These are phyloP conservation scores for Sparidentex hasta DNA, from an alignment of 2,797 vertebrate species.

Conservation along the genomic window DNA sequence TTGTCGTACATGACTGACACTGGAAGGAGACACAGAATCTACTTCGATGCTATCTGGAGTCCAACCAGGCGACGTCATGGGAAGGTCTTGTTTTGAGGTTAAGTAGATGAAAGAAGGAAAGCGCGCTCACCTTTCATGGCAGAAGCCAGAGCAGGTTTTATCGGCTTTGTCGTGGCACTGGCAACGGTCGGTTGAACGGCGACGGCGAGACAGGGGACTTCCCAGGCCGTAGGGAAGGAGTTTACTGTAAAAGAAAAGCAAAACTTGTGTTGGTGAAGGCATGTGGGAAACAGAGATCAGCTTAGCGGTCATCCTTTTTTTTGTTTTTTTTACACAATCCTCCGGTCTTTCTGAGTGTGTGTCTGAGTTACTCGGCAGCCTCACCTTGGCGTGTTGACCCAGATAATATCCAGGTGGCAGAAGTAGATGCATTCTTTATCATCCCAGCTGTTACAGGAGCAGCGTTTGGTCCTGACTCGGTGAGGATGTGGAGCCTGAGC, in stretches of 20 bases:
- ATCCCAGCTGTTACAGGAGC: slow-evolving; percentile 93
- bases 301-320: neutral
- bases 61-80: neutral
- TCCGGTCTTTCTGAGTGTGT: neutral
- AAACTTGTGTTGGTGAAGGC: neutral
- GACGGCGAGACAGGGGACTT: slow-evolving; percentile 85
- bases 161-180: slow-evolving; percentile 84
- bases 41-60: slow-evolving; percentile 56
- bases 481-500: slow-evolving; percentile 35
- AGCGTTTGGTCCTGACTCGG: slow-evolving; percentile 88
- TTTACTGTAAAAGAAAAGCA: slow-evolving; percentile 73
- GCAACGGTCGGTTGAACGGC: slow-evolving; percentile 87
- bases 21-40: slow-evolving; percentile 39
- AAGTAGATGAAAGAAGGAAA: neutral
- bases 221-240: slow-evolving; percentile 92
- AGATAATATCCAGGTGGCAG: slow-evolving; percentile 97
- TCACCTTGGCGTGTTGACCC: slow-evolving; percentile 96
- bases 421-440: slow-evolving; percentile 98
- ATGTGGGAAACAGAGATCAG: neutral
- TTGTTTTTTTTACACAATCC: no score
- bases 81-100: slow-evolving; percentile 8
- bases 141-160: slow-evolving; percentile 88
- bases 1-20: slow-evolving; percentile 33
- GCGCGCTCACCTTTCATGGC: slow-evolving; percentile 81
- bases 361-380: slow-evolving; percentile 36